A percentile compares a stretch with the other conserved stretches of the same genome.
Evolutionary conservation across 2,113 vertebrate species (phyloP).

Genomic region (Myrmecophaga tridactyla): DNA sequence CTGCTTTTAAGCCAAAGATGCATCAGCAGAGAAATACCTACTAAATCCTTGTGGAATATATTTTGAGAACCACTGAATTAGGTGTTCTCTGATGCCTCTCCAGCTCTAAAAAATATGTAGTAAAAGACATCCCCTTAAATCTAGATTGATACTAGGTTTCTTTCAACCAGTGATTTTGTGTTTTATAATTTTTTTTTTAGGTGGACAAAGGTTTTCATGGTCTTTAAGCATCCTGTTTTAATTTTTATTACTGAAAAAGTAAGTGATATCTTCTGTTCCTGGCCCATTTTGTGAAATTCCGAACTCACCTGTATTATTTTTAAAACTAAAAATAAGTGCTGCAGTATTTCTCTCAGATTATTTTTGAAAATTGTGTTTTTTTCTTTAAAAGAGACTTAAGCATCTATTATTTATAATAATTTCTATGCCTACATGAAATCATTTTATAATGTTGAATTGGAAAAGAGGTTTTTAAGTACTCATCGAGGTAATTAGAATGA

Average conservation of each 20-base stretch:
- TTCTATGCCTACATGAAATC: background rate
- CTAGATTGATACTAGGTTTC: background rate
- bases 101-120: background rate
- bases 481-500: background rate
- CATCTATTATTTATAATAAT: background rate
- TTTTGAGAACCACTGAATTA: background rate
- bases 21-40: background rate
- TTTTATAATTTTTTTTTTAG: conserved; percentile 81
- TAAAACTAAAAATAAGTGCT: conserved; percentile 1
- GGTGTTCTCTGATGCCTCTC: background rate
- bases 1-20: background rate
- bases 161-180: background rate
- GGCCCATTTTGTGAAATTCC: conserved; percentile 17
- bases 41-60: background rate
- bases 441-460: background rate
- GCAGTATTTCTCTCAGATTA: background rate
- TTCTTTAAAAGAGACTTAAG: background rate
- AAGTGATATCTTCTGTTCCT: conserved; percentile 70
- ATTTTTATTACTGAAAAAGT: conserved; percentile 93
- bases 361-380: background rate
- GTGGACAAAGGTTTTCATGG: conserved; percentile 88
- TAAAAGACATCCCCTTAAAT: background rate
- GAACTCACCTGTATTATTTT: background rate
- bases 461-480: background rate
- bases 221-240: conserved; percentile 85